Evolutionary conservation across 1,140 invertebrate genomes (phyloP).

Genomic region (Metaphire vulgaris): DNA sequence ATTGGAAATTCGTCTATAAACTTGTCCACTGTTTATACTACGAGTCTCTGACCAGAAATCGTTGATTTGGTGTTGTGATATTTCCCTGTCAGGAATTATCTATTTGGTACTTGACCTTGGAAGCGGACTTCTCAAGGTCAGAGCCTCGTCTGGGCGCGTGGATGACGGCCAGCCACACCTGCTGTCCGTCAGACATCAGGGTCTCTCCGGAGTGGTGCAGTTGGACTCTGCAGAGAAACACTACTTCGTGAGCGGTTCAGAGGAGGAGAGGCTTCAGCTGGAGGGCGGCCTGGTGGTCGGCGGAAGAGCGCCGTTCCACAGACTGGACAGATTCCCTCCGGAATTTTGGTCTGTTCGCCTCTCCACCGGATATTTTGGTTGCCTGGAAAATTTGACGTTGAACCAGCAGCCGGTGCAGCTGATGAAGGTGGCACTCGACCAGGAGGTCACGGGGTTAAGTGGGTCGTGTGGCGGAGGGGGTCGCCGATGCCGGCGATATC

Average conservation of each 20-base stretch:
- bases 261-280: slow-evolving; percentile 67
- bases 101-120: slow-evolving; percentile 86
- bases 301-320: slow-evolving; percentile 53
- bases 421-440: slow-evolving; percentile 75
- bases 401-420: slow-evolving; percentile 83
- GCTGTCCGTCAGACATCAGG: slow-evolving; percentile 76
- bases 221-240: slow-evolving; percentile 60
- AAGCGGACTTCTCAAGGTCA: slow-evolving; percentile 70
- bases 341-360: slow-evolving; percentile 85
- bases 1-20: too few relatives aligned
- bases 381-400: slow-evolving; percentile 83
- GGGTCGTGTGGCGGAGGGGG: slow-evolving; percentile 33
- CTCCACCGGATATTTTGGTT: slow-evolving; percentile 86
- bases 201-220: neutral
- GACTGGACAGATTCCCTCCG: slow-evolving; percentile 56
- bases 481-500: neutral
- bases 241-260: slow-evolving; percentile 64
- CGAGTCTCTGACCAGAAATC: too few relatives aligned
- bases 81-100: slow-evolving; percentile 57
- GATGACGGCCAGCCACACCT: slow-evolving; percentile 89
- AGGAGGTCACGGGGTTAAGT: slow-evolving; percentile 64
- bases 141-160: slow-evolving; percentile 54
- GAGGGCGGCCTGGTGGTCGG: slow-evolving; percentile 80
- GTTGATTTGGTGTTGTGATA: too few relatives aligned
- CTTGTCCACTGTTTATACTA: too few relatives aligned